Percentiles rank a stretch among this genome's conserved stretches.
Conservation (phyloP, 2,888 invertebrate species). For the Zhengitettix transpicula region DNA sequence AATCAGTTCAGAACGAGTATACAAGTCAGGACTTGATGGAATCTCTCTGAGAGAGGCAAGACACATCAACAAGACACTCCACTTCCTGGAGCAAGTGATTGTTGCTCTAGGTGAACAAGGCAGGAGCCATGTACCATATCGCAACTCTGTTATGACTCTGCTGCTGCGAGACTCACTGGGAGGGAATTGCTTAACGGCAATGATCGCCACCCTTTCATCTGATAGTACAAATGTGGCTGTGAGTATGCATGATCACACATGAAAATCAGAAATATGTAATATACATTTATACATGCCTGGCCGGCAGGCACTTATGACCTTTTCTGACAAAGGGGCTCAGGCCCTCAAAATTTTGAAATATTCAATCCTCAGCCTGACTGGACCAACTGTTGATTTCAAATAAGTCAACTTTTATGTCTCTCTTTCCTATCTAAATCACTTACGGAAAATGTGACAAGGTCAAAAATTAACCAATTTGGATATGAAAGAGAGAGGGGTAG, state of each 20-base stretch:
- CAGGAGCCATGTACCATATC: constrained; percentile 26
- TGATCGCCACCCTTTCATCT: constrained; percentile 31
- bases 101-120: constrained; percentile 2
- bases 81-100: constrained; percentile 31
- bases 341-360: too few species aligned
- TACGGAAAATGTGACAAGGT: too few species aligned
- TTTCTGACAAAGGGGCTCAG: too few species aligned
- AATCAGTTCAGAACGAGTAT: constrained; percentile 32
- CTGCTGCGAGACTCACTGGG: constrained; percentile 34
- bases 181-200: constrained; percentile 35
- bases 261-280: too few species aligned
- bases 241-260: not conserved
- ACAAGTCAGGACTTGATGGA: constrained; percentile 30
- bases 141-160: constrained; percentile 36
- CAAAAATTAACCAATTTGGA: too few species aligned
- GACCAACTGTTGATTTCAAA: too few species aligned
- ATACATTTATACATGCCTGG: not conserved
- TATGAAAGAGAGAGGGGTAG: too few species aligned
- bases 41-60: constrained; percentile 31
- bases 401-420: too few species aligned
- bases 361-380: too few species aligned
- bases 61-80: constrained; percentile 35
- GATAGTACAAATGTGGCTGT: constrained; percentile 22
- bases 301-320: too few species aligned
- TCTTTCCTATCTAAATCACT: too few species aligned